phyloP scores from a whole-genome alignment of 2,797 vertebrate species.

The Scomberomorus guttatus region DNA sequence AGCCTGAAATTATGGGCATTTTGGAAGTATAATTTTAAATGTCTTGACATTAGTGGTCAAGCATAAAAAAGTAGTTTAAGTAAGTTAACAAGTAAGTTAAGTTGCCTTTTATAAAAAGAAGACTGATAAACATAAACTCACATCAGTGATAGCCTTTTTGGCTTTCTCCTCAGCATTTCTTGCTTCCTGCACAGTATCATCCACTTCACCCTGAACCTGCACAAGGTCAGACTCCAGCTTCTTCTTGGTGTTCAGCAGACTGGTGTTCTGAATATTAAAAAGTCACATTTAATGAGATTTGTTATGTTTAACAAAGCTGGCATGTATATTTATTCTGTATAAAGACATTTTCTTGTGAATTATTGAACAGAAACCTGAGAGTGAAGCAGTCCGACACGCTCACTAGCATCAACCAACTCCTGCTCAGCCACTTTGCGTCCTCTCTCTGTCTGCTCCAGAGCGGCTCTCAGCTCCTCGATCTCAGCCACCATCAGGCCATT shows the following conservation, averaged over 20 bases:
- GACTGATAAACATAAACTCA: constrained; percentile 68
- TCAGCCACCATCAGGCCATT: constrained; percentile 90
- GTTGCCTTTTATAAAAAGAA: no score
- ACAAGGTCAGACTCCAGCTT: constrained; percentile 89
- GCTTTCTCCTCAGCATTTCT: constrained; percentile 93
- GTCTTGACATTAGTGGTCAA: no score
- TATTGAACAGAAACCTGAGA: constrained; percentile 71
- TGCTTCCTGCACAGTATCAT: constrained; percentile 89
- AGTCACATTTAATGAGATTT: background rate
- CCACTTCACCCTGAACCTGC: constrained; percentile 89
- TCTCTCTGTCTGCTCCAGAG: constrained; percentile 90
- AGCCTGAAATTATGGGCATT: constrained; percentile 47
- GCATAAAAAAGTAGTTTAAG: no score
- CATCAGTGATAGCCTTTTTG: constrained; percentile 93
- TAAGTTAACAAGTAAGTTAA: no score
- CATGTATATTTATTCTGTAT: no score
- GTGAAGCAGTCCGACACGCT: constrained; percentile 87
- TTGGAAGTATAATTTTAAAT: no score
- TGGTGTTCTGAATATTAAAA: constrained; percentile 85
- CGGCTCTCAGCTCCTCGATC: constrained; percentile 88
- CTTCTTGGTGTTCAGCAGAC: constrained; percentile 85
- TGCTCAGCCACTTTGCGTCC: constrained; percentile 89
- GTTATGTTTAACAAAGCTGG: no score
- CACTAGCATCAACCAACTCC: constrained; percentile 88
- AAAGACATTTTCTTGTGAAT: background rate